Evolutionary conservation across 1,140 invertebrate species (phyloP).

Genomic region (Nymphalis io): DNA sequence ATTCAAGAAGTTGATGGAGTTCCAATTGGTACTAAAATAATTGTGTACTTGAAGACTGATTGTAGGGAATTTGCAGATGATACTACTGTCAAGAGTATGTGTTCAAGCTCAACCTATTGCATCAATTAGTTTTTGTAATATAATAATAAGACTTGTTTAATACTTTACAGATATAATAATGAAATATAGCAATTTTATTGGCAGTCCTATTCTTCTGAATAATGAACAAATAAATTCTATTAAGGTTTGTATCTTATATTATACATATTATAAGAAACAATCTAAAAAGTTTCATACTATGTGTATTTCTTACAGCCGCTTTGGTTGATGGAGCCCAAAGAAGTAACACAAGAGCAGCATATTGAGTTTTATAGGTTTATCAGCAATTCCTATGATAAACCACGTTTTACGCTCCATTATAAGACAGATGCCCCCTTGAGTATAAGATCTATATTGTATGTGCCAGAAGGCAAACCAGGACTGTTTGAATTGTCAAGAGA

Average conservation of each 20-base stretch:
- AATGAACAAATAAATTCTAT: constrained; percentile 92
- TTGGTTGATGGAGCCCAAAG: constrained; percentile 96
- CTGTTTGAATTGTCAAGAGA: constrained; percentile 95
- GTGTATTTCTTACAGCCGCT: constrained; percentile 85
- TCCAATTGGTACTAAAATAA: constrained; percentile 95
- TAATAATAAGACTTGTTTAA: constrained; percentile 20
- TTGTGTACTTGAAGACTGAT: constrained; percentile 93
- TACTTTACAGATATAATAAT: constrained; percentile 89
- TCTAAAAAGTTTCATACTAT: not conserved
- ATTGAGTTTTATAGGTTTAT: constrained; percentile 95
- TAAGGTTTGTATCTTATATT: constrained; percentile 81
- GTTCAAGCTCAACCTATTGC: not conserved
- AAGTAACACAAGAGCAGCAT: constrained; percentile 92
- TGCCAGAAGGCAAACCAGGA: constrained; percentile 94
- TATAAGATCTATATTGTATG: constrained; percentile 94
- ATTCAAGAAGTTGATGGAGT: constrained; percentile 92
- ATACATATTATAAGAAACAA: constrained; percentile 3
- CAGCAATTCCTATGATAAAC: constrained; percentile 91
- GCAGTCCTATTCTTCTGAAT: constrained; percentile 95
- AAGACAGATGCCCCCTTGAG: constrained; percentile 95
- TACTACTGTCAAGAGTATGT: constrained; percentile 87
- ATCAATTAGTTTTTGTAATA: constrained; percentile 15
- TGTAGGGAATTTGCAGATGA: constrained; percentile 95
- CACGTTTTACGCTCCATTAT: constrained; percentile 92
- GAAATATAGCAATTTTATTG: constrained; percentile 98